phyloP scores from a whole-genome alignment of 2,888 invertebrate genomes.

The Cheiracanthium punctorium region DNA sequence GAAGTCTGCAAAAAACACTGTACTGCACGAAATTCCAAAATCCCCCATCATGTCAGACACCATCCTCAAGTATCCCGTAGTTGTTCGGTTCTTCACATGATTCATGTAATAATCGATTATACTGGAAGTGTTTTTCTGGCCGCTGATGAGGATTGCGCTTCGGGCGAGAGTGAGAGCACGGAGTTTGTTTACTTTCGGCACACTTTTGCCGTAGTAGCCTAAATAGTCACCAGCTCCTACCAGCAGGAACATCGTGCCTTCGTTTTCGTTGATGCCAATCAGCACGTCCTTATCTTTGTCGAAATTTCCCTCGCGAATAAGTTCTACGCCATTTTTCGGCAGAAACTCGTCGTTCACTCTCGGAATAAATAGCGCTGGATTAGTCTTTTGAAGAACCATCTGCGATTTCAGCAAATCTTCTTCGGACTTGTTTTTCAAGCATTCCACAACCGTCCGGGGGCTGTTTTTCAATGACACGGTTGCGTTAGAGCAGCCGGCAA shows the following conservation, averaged over 20 bases:
- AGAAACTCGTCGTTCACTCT: slow-evolving; percentile 36
- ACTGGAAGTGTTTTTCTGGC: neutral
- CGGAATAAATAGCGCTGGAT: slow-evolving; percentile 54
- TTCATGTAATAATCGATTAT: slow-evolving; percentile 50
- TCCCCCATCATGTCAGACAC: slow-evolving; percentile 48
- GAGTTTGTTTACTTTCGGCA: slow-evolving; percentile 13
- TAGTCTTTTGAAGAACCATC: slow-evolving; percentile 19
- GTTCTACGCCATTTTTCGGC: neutral
- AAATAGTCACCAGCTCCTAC: slow-evolving; percentile 31
- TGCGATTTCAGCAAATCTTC: slow-evolving; percentile 33
- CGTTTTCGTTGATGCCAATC: slow-evolving; percentile 61
- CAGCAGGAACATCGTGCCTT: slow-evolving; percentile 65
- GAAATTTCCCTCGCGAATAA: slow-evolving; percentile 30
- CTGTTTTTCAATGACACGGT: slow-evolving; percentile 18
- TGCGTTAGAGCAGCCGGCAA: slow-evolving; percentile 47
- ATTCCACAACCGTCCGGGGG: slow-evolving; percentile 30
- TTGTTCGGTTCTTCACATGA: slow-evolving; percentile 17
- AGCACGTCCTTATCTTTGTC: slow-evolving; percentile 50
- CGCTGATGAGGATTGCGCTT: neutral
- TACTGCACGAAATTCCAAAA: slow-evolving; percentile 41
- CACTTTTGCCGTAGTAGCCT: slow-evolving; percentile 24
- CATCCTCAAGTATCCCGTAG: slow-evolving; percentile 23
- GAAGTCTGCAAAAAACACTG: slow-evolving; percentile 49
- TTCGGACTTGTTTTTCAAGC: slow-evolving; percentile 44
- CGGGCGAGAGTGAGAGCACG: slow-evolving; percentile 21